Evolutionary conservation across 2,797 vertebrate species (phyloP).

Genomic region (Rhabdophis nuchalis): DNA sequence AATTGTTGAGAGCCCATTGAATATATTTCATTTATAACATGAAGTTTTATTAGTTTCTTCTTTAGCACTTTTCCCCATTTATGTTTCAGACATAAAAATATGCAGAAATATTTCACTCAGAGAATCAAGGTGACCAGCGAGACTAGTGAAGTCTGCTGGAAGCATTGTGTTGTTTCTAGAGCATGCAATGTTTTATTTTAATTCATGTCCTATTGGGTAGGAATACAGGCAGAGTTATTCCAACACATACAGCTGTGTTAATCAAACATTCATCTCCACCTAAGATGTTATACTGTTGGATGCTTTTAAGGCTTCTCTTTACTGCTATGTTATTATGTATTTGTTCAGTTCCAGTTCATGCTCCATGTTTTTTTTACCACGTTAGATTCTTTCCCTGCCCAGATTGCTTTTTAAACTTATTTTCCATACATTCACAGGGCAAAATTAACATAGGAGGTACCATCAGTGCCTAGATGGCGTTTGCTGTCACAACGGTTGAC

Average conservation of each 20-base stretch:
- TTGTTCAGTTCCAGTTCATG: conserved; percentile 34
- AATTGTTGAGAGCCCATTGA: conserved; percentile 48
- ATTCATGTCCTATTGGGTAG: conserved; percentile 55
- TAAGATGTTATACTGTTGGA: conserved; percentile 46
- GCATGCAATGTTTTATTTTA: conserved; percentile 53
- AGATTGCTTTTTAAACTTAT: conserved; percentile 41
- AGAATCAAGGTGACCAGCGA: background rate
- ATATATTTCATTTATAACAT: conserved; percentile 49
- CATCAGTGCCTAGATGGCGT: conserved; percentile 41
- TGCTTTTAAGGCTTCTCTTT: conserved; percentile 52
- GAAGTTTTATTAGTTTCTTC: conserved; percentile 56
- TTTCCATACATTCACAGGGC: conserved; percentile 49
- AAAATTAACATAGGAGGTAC: conserved; percentile 54
- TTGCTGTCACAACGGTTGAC: conserved; percentile 56
- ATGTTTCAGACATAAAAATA: background rate
- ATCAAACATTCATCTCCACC: conserved; percentile 55
- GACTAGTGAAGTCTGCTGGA: conserved; percentile 5
- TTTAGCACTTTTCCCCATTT: conserved; percentile 35
- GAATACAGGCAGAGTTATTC: conserved; percentile 61
- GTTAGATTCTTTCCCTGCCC: conserved; percentile 29
- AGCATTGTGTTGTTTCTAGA: conserved; percentile 44
- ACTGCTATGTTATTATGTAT: conserved; percentile 40
- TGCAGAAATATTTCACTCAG: background rate
- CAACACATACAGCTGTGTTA: conserved; percentile 62
- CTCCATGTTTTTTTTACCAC: conserved; percentile 38